Base-by-base conservation (phyloP, 1,140 invertebrate species). In the Lycorma delicatula region DNA sequence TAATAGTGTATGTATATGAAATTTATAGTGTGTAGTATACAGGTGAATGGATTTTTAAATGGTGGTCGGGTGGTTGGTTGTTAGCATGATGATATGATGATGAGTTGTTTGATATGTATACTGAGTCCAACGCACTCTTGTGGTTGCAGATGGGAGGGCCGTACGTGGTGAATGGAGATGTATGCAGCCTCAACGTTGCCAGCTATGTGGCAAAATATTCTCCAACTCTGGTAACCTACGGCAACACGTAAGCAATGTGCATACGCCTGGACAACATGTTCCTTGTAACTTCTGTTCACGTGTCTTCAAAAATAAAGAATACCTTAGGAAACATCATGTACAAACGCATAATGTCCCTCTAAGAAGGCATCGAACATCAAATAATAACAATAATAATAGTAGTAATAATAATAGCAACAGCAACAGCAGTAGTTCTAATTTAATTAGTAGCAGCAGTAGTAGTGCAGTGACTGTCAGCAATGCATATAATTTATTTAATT, bases 231-330 rank as follows among this genome's bases (percentile, higher is more conserved):
- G 81, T 62, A 86, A 86, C 69, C 74, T 86, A 44, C 83, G 83
- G 71, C 84, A 86, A 68, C 84, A 86, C 74, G 81, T 85, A 63
- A 79, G 82, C 59, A 85, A 85, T 73, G 80, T 85, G 61, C 84
- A 85, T 73, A 80, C 82, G 49, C 77, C 81, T 56, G 80, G 78
- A 63, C 81, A 79, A 51, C 77, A 79, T 64, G 79, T 81, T 64
- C 79, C 81, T 67, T 85, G 83, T 69, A 74, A 79, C 63, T 74
- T 82, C 56, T 84, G 83, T 72, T 75, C 68, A 67, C 81, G 83
- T 67, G 76, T 76, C 64, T 85, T 84, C 74, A 83, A 83, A 71
- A 84, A 82, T 50, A 82, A 82, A 68, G 82, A 84, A 68, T 84
- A 84, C 67, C 76, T 85, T 60, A 78, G 83, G 68, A 83, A 84